Base-by-base conservation (phyloP, 2,113 vertebrate genomes). In the Athene cunicularia region DNA sequence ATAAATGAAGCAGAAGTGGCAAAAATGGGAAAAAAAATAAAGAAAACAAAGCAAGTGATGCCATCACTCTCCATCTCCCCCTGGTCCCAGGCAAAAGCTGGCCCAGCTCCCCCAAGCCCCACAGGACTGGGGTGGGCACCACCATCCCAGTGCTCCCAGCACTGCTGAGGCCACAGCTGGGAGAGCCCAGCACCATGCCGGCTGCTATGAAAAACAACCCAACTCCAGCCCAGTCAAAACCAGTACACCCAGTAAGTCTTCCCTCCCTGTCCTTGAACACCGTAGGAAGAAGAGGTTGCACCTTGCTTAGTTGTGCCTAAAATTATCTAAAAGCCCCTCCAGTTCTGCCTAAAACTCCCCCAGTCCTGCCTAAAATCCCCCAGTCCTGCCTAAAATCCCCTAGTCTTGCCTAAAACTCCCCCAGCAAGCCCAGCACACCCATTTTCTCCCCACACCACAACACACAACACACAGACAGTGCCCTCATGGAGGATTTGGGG, bases 1-100 rank as follows among this genome's bases (percentile, higher is more conserved):
- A 84, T 72, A 72, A 66, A 35, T 2, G n/a, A 76, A 37, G 20
- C 37, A n/a, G 8, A 76, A 52, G 9, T 8, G 9, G 33, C 20
- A n/a, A 59, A 81, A 49, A 9, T 45, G 5, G 8, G 18, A 39
- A 43, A 45, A 17, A 43, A 72, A 80, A n/a, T 3, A 50, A 22
- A 64, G 23, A 30, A 59, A 39, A 3, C 10, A 33, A 23, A 41
- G 21, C 6, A 8, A 21, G 11, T 4, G 28, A 37, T 1, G 22
- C 41, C 19, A 17, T 26, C 49, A 11, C 49, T 56, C 39, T 1
- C 14, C 22, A 4, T 13, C 62, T 70, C 60, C 45, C 67, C 67
- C 17, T 2, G 1, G 35, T 9, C 49, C 80, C 0, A 0, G 33
- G 41, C 5, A 11, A 43, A 50, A 64, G 28, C 39, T 13, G 14